Percentiles rank a stretch among this genome's conserved stretches.
These are phyloP conservation scores for Trachelipus rathkii DNA, from an alignment of 1,140 invertebrate species.

Conservation along the genomic window DNA sequence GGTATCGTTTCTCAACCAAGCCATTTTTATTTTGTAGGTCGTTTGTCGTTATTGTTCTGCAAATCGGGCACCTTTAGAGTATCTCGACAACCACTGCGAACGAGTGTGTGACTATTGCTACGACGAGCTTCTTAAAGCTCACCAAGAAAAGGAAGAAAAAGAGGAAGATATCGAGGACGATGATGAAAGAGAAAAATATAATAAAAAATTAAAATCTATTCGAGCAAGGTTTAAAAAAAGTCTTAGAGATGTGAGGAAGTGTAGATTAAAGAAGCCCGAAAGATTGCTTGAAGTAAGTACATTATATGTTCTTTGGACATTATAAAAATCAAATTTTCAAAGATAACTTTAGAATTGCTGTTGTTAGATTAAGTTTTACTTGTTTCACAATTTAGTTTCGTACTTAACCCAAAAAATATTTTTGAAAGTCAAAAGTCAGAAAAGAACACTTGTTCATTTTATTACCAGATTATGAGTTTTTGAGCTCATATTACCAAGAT, in stretches of 20 bases:
- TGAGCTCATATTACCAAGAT: too few relatives aligned
- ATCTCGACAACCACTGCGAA: conserved; percentile 58
- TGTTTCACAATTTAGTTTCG: too few relatives aligned
- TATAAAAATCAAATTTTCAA: too few relatives aligned
- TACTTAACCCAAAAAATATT: too few relatives aligned
- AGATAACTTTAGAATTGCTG: too few relatives aligned
- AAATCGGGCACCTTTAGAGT: conserved; percentile 63
- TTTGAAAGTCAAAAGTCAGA: too few relatives aligned
- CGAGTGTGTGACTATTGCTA: conserved; percentile 62
- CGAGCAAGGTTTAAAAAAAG: not conserved
- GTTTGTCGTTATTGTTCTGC: conserved; percentile 67
- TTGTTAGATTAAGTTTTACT: too few relatives aligned
- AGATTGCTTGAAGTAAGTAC: conserved; percentile 51
- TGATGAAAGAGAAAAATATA: not conserved
- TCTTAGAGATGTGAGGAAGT: conserved; percentile 43
- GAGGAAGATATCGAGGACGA: not conserved
- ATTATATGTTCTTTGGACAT: too few relatives aligned
- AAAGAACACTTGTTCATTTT: too few relatives aligned
- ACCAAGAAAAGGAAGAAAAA: conserved; percentile 24
- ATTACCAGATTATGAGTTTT: too few relatives aligned
- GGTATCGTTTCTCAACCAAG: too few relatives aligned
- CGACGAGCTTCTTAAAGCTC: conserved; percentile 53
- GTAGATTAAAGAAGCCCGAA: conserved; percentile 50
- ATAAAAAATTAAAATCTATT: not conserved
- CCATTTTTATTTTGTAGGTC: conserved; percentile 53